These are phyloP conservation scores for Phoenicopterus ruber DNA, from an alignment of 2,113 vertebrate species.

Conservation along the genomic window DNA sequence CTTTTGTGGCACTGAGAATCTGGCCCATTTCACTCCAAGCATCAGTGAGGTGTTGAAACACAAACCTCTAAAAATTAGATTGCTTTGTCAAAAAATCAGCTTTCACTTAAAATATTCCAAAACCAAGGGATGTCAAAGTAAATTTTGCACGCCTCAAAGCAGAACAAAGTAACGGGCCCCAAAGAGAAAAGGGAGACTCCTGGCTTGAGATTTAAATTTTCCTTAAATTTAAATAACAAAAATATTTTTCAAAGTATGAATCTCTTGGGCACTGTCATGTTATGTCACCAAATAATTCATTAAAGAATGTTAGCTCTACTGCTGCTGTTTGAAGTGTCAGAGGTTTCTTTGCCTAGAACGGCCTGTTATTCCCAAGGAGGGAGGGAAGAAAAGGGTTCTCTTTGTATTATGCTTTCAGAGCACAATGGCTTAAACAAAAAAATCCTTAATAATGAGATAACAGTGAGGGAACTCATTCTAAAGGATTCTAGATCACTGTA, in stretches of 20 bases:
- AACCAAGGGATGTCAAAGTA: background rate
- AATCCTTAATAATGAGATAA: background rate
- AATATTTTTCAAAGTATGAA: background rate
- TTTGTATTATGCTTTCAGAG: background rate
- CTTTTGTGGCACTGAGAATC: background rate
- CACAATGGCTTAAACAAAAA: background rate
- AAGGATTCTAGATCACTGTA: background rate
- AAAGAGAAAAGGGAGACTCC: background rate
- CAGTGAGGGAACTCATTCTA: background rate
- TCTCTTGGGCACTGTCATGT: slow-evolving; percentile 5
- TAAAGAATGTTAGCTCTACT: background rate
- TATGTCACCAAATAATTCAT: background rate
- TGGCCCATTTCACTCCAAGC: background rate
- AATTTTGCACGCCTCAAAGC: background rate
- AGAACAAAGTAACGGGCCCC: background rate
- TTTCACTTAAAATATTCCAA: background rate
- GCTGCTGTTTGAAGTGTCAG: slow-evolving; percentile 22
- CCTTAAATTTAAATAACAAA: slow-evolving; percentile 26
- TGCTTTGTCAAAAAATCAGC: background rate
- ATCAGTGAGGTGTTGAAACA: background rate
- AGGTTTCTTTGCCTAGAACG: background rate
- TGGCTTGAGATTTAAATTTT: background rate
- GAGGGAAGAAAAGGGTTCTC: background rate
- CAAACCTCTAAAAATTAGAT: background rate
- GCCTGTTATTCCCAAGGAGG: background rate